Percentiles rank a stretch among this genome's conserved stretches.
These are phyloP conservation scores for Bettongia penicillata DNA, from an alignment of 2,113 vertebrate species.

Conservation along the genomic window DNA sequence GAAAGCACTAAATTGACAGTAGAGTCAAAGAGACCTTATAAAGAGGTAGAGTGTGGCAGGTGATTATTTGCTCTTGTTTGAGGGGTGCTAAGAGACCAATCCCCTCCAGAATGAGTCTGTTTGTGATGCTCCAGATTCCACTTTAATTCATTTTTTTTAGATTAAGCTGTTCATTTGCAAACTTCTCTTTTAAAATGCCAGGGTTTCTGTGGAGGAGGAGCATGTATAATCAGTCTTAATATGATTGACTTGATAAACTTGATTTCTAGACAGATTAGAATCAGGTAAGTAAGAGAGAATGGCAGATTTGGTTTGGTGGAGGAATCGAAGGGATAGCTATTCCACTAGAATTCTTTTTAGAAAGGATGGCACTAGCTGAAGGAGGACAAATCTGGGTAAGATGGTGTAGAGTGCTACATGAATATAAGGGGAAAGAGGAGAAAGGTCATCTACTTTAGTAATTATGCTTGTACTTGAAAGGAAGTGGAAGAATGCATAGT, in stretches of 20 bases:
- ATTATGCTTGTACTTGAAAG: background rate
- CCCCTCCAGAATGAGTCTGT: background rate
- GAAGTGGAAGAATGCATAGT: background rate
- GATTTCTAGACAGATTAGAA: background rate
- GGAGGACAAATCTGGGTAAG: background rate
- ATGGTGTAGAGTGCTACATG: background rate
- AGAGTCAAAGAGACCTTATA: background rate
- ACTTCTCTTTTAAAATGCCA: background rate
- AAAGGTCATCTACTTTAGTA: background rate
- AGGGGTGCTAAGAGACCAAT: background rate
- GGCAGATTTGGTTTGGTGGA: background rate
- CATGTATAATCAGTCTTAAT: background rate
- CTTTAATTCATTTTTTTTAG: background rate
- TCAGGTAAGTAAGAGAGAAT: background rate
- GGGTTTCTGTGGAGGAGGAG: background rate
- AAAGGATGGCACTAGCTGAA: background rate
- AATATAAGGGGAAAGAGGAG: background rate
- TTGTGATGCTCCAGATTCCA: background rate
- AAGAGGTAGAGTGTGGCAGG: background rate
- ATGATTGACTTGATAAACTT: background rate
- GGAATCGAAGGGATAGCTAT: background rate
- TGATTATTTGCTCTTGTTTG: background rate
- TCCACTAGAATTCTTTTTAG: background rate
- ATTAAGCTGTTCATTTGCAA: background rate
- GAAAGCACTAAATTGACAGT: background rate